Base-by-base conservation (phyloP, 2,797 vertebrate species). In the Cossypha niveicapilla region DNA sequence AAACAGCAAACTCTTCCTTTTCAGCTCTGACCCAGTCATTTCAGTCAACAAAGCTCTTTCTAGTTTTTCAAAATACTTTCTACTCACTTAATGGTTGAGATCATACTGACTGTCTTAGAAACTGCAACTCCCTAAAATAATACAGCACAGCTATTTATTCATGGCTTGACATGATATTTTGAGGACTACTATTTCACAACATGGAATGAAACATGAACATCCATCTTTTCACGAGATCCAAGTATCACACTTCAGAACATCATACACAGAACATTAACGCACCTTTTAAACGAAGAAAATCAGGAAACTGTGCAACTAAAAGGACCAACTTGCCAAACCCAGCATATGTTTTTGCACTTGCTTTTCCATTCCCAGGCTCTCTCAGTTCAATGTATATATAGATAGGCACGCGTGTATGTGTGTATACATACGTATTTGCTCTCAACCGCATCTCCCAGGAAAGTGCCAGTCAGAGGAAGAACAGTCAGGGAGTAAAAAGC, bases 1-100 rank as follows among this genome's bases (percentile, higher is more conserved):
- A 89, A 92, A 94, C 75, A 95, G 94, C 92, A 84, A 94, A 89
- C 67, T 86, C 86, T 79, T 86, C 88, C 71, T 80, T 88, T 86
- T 58, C 65, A 93, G 85, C 45, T 93, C 86, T 75, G 79, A 87
- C 57, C 75, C 35, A 51, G 83, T 61, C 41, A 81, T 84, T 84
- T 75, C 84, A 75, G 63, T 76, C 86, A 94, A 87, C 91, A 95
- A 88, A 93, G 83, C 48, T 61, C 68, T 10, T 82, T 88, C 76
- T 63, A 30, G 67, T 65, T 66, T 94, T 91, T 42, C 81, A 93
- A 94, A 96, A 94, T 24, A 48, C 21, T 84, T 73, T 92, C 70
- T 67, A 39, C 65, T 86, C 66, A 41, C 37, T 73, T 68, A 89
- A 95, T 95, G 86, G 76, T 21, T 93, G 79, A 2, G 5, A 91